Evolutionary conservation across 2,797 vertebrate genomes (phyloP), one percentile per base, ranked within the genome.

Genomic region (Gallinago stenura): DNA sequence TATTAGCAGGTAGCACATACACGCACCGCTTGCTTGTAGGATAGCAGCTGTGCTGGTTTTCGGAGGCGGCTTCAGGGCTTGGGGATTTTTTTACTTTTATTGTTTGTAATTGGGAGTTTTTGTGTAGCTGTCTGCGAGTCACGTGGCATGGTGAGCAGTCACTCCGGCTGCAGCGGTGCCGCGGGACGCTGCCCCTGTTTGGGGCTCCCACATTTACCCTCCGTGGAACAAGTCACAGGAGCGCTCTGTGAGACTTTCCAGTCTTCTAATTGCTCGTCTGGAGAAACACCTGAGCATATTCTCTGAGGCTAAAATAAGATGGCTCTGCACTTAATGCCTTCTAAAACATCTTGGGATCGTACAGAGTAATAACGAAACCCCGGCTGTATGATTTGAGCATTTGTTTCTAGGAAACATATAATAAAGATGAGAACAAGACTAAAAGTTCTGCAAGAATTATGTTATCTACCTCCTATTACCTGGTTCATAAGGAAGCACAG

Each of bases 241-340:
- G 88, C 54, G 92, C 98, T 98, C 93, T 80, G 88, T 96, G 94
- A 97, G 95, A 97, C 98, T 98, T 98, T 98, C 97, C 96, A 97
- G 57, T 97, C 93, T 93, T 98, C 96, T 99, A 99, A 99, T 99
- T 99, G 98, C 97, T 97, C 98, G 97, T 98, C 97, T 98, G 97
- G 95, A 97, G 80, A 95, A 97, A 96, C 86, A 98, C 95, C 97
- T 98, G 97, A 97, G 45, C 97, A 93, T 96, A 97, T 73, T 83
- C 85, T 96, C 70, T 69, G 89, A 97, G 91, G 90, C 98, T 98
- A 97, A 98, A 98, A 98, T 97, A 97, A 98, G 87, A 86, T 95
- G 84, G 70, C 83, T 98, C 65, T 96, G 93, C 97, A 98, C 92
- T 97, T 98, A 98, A 98, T 98, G 65, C 97, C 97, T 97, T 98